A percentile compares a stretch with the other conserved stretches of the same genome.
Evolutionary conservation across 2,888 invertebrate species (phyloP).

Genomic region (Laspeyria flexula): DNA sequence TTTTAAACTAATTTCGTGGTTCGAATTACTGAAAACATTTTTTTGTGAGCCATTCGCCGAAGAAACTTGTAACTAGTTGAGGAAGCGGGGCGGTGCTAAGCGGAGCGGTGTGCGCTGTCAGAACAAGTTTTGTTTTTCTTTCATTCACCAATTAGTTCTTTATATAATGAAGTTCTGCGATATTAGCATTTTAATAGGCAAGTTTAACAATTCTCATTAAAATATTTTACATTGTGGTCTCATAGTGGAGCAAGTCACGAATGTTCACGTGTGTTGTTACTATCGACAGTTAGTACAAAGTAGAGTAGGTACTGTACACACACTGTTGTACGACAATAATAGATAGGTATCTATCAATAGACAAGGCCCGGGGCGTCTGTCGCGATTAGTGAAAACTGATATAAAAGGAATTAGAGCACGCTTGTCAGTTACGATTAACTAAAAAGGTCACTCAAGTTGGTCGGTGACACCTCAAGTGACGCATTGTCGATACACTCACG

Average conservation of each 20-base stretch:
- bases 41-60: not conserved
- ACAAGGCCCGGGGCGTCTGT: no score
- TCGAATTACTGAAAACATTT: not conserved
- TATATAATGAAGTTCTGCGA: not conserved
- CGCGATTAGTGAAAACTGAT: no score
- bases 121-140: not conserved
- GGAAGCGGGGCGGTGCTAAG: not conserved
- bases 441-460: no score
- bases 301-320: no score
- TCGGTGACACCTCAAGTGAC: no score
- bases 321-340: no score
- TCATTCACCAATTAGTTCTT: not conserved
- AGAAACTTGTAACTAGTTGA: not conserved
- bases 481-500: no score
- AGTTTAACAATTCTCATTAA: not conserved
- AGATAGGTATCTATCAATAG: no score
- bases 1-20: conserved; percentile 1
- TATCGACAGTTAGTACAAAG: no score
- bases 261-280: not conserved
- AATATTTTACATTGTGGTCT: not conserved
- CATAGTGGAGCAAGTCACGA: not conserved
- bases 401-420: no score
- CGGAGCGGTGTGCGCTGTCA: not conserved
- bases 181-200: conserved; percentile 1
- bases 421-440: no score